phyloP scores from a whole-genome alignment of 2,888 invertebrate species.

The Dascillus cervinus region DNA sequence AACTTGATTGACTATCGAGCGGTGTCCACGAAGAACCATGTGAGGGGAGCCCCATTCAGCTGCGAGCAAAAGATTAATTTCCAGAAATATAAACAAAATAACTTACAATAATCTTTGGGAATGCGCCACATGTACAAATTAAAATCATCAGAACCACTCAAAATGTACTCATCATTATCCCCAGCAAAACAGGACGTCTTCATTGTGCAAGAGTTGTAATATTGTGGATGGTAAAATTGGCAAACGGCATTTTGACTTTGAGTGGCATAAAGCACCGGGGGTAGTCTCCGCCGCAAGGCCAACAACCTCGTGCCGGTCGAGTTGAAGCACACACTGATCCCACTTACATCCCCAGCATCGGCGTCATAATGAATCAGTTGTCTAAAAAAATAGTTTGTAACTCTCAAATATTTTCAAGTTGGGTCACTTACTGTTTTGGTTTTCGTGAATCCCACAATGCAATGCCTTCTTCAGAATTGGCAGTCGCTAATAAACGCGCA shows the following conservation, averaged over 20 bases:
- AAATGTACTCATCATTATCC: slow-evolving; percentile 75
- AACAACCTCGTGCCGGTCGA: slow-evolving; percentile 67
- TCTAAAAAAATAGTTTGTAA: slow-evolving; percentile 47
- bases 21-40: slow-evolving; percentile 79
- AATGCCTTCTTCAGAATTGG: slow-evolving; percentile 84
- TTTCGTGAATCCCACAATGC: slow-evolving; percentile 84
- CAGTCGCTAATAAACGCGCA: slow-evolving; percentile 72
- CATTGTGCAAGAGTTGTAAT: slow-evolving; percentile 95
- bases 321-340: slow-evolving; percentile 92
- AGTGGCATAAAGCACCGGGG: slow-evolving; percentile 74
- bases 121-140: slow-evolving; percentile 92
- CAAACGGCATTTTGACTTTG: slow-evolving; percentile 64
- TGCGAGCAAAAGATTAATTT: slow-evolving; percentile 21
- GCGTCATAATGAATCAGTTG: slow-evolving; percentile 57
- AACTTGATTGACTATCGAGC: slow-evolving; percentile 95
- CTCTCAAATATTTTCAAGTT: background rate
- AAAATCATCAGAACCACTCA: slow-evolving; percentile 94
- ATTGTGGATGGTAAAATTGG: slow-evolving; percentile 85
- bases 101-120: slow-evolving; percentile 52
- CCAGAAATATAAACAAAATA: background rate
- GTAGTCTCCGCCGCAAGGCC: slow-evolving; percentile 75
- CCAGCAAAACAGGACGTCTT: slow-evolving; percentile 95
- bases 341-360: slow-evolving; percentile 53
- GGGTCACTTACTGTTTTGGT: slow-evolving; percentile 63
- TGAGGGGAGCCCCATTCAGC: slow-evolving; percentile 64